Evolutionary conservation across 2,797 vertebrate genomes (phyloP).

Genomic region (Cryptoprocta ferox): DNA sequence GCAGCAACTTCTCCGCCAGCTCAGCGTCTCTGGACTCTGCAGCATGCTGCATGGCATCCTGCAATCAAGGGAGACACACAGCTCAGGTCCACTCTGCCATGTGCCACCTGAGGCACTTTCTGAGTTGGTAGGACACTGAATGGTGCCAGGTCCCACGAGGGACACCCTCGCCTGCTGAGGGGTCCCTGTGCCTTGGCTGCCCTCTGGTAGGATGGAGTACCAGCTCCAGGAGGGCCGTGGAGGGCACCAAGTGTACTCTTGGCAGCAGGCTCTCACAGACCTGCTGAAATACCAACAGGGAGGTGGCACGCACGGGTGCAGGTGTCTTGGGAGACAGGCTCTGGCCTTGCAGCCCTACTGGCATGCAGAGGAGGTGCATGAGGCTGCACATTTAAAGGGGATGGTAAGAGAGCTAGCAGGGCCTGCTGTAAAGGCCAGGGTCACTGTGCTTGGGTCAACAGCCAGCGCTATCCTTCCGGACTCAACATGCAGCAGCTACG

Average conservation of each 20-base stretch:
- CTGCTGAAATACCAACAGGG: background rate
- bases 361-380: background rate
- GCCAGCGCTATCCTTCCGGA: background rate
- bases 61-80: background rate
- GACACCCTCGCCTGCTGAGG: background rate
- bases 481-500: background rate
- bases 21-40: slow-evolving; percentile 93
- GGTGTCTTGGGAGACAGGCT: background rate
- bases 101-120: background rate
- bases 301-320: background rate
- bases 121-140: background rate
- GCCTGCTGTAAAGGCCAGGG: background rate
- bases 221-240: background rate
- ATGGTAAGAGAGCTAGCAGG: background rate
- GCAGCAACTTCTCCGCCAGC: slow-evolving; percentile 92
- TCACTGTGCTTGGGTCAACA: background rate
- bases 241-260: background rate
- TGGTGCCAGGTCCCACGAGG: background rate
- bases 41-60: slow-evolving; percentile 95
- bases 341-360: background rate
- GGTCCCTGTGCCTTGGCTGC: background rate
- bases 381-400: background rate
- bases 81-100: background rate
- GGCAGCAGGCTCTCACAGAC: background rate
- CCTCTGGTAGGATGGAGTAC: background rate